Evolutionary conservation across 2,113 vertebrate species (phyloP).

Genomic region (Lycocorax pyrrhopterus): DNA sequence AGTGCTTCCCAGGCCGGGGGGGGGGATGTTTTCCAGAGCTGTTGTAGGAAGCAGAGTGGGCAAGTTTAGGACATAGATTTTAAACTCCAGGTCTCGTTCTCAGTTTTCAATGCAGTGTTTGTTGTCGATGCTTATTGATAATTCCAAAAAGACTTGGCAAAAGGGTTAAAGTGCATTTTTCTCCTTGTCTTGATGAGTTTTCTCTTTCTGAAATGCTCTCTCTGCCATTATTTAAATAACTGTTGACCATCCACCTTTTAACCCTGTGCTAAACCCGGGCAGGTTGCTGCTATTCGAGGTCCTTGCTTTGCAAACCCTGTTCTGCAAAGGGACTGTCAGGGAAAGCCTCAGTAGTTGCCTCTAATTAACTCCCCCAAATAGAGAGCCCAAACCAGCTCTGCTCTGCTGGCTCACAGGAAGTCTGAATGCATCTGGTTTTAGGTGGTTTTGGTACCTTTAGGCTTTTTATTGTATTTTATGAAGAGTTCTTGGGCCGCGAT

Average conservation of each 20-base stretch:
- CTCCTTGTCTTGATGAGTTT: not conserved
- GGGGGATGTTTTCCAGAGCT: not conserved
- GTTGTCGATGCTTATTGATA: fast-evolving
- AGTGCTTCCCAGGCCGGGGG: not conserved
- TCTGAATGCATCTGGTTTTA: fast-evolving
- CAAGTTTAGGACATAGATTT: not conserved
- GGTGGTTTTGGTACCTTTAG: not conserved
- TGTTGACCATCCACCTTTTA: too few species aligned
- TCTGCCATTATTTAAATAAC: not conserved
- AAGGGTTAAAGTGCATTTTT: not conserved
- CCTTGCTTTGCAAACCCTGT: fast-evolving
- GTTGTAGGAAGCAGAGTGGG: not conserved
- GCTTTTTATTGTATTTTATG: not conserved
- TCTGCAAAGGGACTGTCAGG: not conserved
- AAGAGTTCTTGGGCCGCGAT: not conserved
- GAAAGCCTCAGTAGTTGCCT: fast-evolving
- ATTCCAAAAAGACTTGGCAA: not conserved
- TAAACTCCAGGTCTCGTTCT: fast-evolving
- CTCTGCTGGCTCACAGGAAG: not conserved
- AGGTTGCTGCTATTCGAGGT: not conserved
- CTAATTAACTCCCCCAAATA: not conserved
- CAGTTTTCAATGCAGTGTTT: not conserved
- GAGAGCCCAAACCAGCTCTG: not conserved
- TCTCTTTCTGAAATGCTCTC: not conserved
- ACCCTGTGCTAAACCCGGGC: fast-evolving